A percentile compares a stretch with the other conserved stretches of the same genome.
These are phyloP conservation scores for Boloria selene DNA, from an alignment of 2,888 invertebrate species.

Conservation along the genomic window DNA sequence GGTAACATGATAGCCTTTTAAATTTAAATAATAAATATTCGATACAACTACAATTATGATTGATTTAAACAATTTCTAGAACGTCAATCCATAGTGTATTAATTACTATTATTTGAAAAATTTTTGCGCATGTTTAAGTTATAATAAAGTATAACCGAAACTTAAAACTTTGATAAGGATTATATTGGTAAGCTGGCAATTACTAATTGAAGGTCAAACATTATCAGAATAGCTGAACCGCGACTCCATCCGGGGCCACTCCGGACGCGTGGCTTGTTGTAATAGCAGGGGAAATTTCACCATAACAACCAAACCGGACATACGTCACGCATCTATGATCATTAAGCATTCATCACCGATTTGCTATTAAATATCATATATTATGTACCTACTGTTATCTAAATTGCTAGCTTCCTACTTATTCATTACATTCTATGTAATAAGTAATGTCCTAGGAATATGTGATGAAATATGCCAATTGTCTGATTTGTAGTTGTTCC, in stretches of 20 bases:
- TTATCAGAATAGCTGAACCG: conserved; percentile 68
- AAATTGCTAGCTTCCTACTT: conserved; percentile 27
- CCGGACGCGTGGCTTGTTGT: conserved; percentile 73
- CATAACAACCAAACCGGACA: conserved; percentile 62
- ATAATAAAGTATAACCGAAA: no score
- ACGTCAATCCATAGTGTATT: no score
- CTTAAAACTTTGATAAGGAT: not conserved
- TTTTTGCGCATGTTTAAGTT: no score
- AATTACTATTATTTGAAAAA: not conserved
- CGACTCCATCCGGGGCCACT: conserved; percentile 72
- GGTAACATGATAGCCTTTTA: conserved; percentile 26
- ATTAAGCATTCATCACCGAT: conserved; percentile 59
- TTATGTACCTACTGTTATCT: conserved; percentile 2
- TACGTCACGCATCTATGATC: conserved; percentile 73
- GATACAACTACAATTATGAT: not conserved
- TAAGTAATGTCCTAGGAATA: not conserved
- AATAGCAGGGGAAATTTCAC: conserved; percentile 80
- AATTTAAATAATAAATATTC: conserved; percentile 6
- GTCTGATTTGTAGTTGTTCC: conserved; percentile 13
- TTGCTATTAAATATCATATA: conserved; percentile 30
- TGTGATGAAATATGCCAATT: conserved; percentile 8
- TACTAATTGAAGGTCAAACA: conserved; percentile 53
- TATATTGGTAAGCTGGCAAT: conserved; percentile 37
- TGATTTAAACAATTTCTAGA: not conserved
- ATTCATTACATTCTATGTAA: not conserved